Evolutionary conservation across 2,888 invertebrate genomes (phyloP).

Genomic region (Stratiomys singularior): DNA sequence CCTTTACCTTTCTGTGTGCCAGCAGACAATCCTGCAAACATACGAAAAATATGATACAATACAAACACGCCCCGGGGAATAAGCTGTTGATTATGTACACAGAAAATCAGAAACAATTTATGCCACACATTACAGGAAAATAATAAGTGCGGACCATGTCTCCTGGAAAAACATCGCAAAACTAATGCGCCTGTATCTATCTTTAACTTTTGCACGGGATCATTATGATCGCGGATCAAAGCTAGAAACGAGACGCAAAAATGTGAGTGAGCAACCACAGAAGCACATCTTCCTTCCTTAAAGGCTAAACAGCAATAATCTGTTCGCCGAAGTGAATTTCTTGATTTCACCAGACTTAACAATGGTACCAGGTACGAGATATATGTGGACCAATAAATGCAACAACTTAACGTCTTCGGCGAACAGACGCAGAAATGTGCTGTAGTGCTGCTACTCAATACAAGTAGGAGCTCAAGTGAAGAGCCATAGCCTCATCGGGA

Average conservation of each 20-base stretch:
- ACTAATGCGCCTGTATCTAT: not conserved
- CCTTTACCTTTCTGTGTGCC: not conserved
- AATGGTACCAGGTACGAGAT: conserved; percentile 15
- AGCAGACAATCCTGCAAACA: not conserved
- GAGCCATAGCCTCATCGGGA: conserved; percentile 13
- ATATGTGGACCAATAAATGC: conserved; percentile 24
- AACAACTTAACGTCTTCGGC: not conserved
- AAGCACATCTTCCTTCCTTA: conserved; percentile 34
- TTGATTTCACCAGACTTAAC: conserved; percentile 33
- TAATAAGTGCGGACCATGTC: conserved; percentile 43
- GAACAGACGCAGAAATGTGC: not conserved
- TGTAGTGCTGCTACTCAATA: not conserved
- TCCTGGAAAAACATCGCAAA: conserved; percentile 15
- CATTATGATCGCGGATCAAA: conserved; percentile 40
- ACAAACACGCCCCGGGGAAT: conserved; percentile 45
- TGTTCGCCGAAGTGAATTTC: conserved; percentile 26
- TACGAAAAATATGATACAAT: conserved; percentile 48
- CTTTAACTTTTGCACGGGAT: conserved; percentile 13
- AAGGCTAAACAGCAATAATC: conserved; percentile 25
- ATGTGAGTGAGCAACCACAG: conserved; percentile 14
- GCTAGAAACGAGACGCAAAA: conserved; percentile 18
- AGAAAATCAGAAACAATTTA: conserved; percentile 47
- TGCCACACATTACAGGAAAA: conserved; percentile 47
- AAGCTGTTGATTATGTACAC: conserved; percentile 43
- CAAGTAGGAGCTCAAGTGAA: not conserved